Percentiles rank a stretch among this genome's conserved stretches.
Conservation (phyloP, 2,797 vertebrate species). For the Danio choprae region DNA sequence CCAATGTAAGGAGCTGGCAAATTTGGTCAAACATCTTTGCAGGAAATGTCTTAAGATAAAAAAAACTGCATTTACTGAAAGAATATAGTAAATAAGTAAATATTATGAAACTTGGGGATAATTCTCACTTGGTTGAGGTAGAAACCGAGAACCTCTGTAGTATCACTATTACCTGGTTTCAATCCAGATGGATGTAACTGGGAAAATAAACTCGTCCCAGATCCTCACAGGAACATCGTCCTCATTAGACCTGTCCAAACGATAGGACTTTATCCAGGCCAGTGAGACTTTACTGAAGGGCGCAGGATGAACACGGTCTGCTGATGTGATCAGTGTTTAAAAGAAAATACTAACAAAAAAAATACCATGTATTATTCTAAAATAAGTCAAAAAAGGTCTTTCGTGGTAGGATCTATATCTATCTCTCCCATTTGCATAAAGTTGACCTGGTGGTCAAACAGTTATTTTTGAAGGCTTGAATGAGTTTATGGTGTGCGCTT, state of each 20-base stretch:
- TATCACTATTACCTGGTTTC: no score
- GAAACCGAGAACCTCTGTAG: no score
- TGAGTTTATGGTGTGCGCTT: no score
- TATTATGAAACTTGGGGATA: no score
- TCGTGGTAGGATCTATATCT: background rate
- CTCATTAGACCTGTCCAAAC: constrained; percentile 29
- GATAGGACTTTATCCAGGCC: constrained; percentile 14
- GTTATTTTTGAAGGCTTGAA: no score
- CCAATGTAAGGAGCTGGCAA: background rate
- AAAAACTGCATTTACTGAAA: background rate
- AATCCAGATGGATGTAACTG: constrained; percentile 27
- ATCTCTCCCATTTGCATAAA: background rate
- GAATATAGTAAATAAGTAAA: no score
- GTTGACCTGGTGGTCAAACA: background rate
- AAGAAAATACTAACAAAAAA: background rate
- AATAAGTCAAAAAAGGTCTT: background rate
- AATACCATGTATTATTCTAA: background rate
- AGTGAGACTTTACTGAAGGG: background rate
- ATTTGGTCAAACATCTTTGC: no score
- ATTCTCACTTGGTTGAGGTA: no score
- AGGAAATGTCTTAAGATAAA: no score
- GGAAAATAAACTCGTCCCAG: constrained; percentile 44
- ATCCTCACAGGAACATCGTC: constrained; percentile 17
- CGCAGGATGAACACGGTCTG: background rate
- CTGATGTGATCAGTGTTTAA: background rate